phyloP scores from a whole-genome alignment of 1,140 invertebrate genomes.

The Leucophenga varia region DNA sequence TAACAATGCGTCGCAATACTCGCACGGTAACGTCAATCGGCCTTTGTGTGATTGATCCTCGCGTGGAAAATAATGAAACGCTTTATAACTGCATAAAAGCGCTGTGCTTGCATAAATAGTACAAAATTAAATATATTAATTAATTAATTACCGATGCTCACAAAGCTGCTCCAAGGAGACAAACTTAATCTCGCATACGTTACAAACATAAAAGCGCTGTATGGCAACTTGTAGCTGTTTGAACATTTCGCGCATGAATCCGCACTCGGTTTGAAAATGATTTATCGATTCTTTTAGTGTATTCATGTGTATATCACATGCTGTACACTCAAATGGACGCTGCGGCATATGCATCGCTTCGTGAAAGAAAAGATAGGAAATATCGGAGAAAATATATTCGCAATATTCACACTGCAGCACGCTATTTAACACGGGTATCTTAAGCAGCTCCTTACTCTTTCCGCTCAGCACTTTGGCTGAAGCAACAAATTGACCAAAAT shows the following conservation, averaged over 20 bases:
- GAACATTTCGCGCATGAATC: conserved; percentile 47
- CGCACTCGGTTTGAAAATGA: conserved; percentile 62
- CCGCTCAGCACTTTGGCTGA: not conserved
- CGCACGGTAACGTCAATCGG: conserved; percentile 36
- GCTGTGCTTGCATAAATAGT: conserved; percentile 1
- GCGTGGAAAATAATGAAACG: conserved; percentile 48
- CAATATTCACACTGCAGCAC: conserved; percentile 64
- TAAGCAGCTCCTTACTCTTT: conserved; percentile 8
- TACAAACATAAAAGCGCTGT: conserved; percentile 54
- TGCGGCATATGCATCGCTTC: conserved; percentile 58
- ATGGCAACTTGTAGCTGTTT: conserved; percentile 38
- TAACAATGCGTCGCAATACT: conserved; percentile 45
- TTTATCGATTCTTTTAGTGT: conserved; percentile 58
- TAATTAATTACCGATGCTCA: conserved; percentile 50
- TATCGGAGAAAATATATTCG: conserved; percentile 59
- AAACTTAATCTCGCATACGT: conserved; percentile 57
- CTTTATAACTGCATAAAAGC: conserved; percentile 25
- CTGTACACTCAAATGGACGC: conserved; percentile 61
- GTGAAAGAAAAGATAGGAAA: conserved; percentile 57
- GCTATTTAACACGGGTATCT: conserved; percentile 35
- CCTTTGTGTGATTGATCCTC: conserved; percentile 17
- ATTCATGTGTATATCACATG: conserved; percentile 58
- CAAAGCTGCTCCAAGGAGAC: conserved; percentile 43
- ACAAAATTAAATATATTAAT: too few relatives aligned
- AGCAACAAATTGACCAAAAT: conserved; percentile 3